Evolutionary conservation across 2,888 invertebrate genomes (phyloP).

Genomic region (Ectobius pallidus): DNA sequence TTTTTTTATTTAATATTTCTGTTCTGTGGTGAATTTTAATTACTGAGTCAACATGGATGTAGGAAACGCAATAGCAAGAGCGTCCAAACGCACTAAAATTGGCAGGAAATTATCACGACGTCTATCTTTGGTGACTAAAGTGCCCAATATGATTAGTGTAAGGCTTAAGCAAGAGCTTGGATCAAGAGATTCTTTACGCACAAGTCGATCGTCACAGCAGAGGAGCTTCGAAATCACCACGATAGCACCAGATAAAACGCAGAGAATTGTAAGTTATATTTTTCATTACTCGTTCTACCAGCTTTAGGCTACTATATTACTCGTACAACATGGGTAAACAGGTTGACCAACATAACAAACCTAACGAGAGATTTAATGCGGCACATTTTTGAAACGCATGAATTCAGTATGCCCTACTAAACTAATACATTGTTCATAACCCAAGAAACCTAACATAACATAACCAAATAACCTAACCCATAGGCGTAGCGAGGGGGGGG

Average conservation of each 20-base stretch:
- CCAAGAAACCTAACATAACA: no score
- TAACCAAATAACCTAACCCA: no score
- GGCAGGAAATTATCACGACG: conserved; percentile 66
- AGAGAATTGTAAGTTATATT: conserved; percentile 67
- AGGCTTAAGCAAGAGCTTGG: conserved; percentile 37
- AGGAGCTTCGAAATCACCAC: conserved; percentile 66
- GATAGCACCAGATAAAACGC: conserved; percentile 69
- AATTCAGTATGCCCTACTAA: no score
- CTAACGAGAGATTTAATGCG: no score
- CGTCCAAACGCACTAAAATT: conserved; percentile 54
- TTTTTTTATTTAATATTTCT: no score
- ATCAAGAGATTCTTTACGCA: conserved; percentile 34
- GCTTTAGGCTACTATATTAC: no score
- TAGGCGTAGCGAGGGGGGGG: no score
- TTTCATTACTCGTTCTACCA: no score
- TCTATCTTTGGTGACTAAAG: conserved; percentile 63
- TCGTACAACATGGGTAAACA: no score
- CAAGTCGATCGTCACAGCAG: conserved; percentile 39
- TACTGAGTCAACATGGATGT: conserved; percentile 22
- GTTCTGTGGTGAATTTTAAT: background rate
- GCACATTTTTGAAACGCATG: no score
- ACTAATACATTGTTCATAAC: no score
- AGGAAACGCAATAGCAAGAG: conserved; percentile 33
- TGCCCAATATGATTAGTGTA: conserved; percentile 61
- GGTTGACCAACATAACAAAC: no score